A percentile compares a stretch with the other conserved stretches of the same genome.
Evolutionary conservation across 2,113 vertebrate genomes (phyloP).

Genomic region (Eulemur rufifrons): DNA sequence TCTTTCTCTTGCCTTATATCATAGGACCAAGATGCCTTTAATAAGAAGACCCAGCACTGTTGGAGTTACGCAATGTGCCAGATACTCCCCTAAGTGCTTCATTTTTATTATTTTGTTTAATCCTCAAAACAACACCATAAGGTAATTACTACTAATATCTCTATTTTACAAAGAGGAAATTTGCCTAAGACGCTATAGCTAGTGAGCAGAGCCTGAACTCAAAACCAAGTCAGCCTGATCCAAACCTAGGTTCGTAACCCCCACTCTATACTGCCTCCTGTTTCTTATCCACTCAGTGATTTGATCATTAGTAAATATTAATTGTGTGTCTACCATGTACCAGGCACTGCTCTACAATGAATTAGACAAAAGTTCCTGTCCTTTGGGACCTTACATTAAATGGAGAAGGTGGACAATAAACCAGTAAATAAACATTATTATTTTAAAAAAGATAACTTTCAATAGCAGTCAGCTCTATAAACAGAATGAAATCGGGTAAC

Average conservation of each 20-base stretch:
- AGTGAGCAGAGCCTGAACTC: background rate
- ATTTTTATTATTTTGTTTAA: conserved; percentile 13
- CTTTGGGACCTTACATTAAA: background rate
- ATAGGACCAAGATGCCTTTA: background rate
- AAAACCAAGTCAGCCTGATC: background rate
- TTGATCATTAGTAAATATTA: background rate
- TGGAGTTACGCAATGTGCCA: background rate
- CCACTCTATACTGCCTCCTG: background rate
- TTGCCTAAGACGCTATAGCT: background rate
- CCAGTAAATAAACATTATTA: background rate
- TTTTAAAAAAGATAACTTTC: background rate
- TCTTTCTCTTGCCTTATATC: background rate
- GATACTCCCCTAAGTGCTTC: background rate
- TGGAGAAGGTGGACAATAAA: background rate
- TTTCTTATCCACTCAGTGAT: background rate
- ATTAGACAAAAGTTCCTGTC: background rate
- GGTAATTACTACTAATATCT: background rate
- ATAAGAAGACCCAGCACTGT: background rate
- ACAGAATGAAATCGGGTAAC: background rate
- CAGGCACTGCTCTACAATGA: background rate
- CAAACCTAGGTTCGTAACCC: background rate
- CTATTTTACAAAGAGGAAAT: background rate
- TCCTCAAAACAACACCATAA: background rate
- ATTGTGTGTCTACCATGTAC: background rate
- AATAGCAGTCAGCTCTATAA: background rate